Percentiles rank a stretch among this genome's conserved stretches.
Conservation (phyloP, 1,140 invertebrate genomes). For the Drosophila nannoptera region DNA sequence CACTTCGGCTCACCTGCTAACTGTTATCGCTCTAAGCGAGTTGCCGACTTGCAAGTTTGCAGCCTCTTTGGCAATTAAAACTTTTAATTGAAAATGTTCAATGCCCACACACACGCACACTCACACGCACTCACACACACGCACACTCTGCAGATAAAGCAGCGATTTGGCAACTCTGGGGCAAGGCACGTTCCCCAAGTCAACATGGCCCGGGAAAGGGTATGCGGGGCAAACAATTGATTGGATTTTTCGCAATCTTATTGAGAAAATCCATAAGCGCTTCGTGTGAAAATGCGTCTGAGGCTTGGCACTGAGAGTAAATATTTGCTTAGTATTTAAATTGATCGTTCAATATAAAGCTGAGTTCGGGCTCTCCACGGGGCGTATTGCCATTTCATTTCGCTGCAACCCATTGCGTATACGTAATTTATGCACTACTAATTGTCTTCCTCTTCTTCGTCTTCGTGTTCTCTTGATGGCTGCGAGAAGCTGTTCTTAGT, state of each 20-base stretch:
- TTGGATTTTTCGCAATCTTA: slow-evolving; percentile 23
- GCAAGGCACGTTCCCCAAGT: background rate
- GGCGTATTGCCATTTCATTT: too few species aligned
- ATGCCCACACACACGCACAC: slow-evolving; percentile 5
- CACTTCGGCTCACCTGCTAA: background rate
- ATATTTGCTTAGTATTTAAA: background rate
- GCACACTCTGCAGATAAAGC: too few species aligned
- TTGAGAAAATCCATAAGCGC: background rate
- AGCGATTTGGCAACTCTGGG: too few species aligned
- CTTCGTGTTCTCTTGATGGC: background rate
- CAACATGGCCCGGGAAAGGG: background rate
- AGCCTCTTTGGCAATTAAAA: slow-evolving; percentile 60
- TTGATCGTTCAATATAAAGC: background rate
- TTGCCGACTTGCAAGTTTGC: slow-evolving; percentile 10
- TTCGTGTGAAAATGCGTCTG: background rate
- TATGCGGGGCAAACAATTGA: background rate
- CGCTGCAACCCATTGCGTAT: too few species aligned
- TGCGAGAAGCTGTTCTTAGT: background rate
- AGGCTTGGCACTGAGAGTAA: background rate
- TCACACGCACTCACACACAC: too few species aligned
- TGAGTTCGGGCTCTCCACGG: too few species aligned
- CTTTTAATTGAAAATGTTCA: slow-evolving; percentile 67
- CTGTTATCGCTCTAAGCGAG: background rate
- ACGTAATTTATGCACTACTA: background rate
- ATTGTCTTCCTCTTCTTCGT: too few species aligned